A percentile compares a stretch with the other conserved stretches of the same genome.
These are phyloP conservation scores for Mesocentrotus franciscanus DNA, from an alignment of 53 echinoderm and acorn worm genomes.

Conservation along the genomic window DNA sequence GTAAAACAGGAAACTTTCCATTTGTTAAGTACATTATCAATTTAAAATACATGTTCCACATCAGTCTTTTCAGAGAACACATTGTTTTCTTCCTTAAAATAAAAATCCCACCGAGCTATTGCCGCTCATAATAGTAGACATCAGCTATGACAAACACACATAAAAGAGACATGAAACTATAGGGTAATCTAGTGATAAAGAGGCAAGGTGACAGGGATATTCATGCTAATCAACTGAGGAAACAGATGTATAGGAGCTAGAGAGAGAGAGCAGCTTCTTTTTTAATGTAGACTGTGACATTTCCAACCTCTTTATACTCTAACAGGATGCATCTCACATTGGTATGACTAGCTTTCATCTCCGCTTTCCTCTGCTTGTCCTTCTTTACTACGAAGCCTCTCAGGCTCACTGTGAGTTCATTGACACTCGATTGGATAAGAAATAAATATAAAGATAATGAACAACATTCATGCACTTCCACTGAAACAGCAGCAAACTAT, in stretches of 20 bases:
- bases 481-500: constrained; percentile 43
- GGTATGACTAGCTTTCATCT: neutral
- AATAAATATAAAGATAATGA: constrained; percentile 56
- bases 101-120: neutral
- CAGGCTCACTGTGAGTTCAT: constrained; percentile 12
- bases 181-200: neutral
- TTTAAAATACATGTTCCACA: constrained; percentile 31
- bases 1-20: constrained; percentile 50
- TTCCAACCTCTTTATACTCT: constrained; percentile 3
- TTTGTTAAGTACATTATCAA: constrained; percentile 20
- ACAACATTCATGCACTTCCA: constrained; percentile 64
- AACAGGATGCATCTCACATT: neutral
- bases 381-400: neutral
- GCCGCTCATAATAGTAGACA: constrained; percentile 3
- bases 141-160: constrained; percentile 39
- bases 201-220: constrained; percentile 53
- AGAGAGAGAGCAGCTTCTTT: constrained; percentile 11
- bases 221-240: constrained; percentile 2
- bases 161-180: constrained; percentile 44
- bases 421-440: constrained; percentile 12
- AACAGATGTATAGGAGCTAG: constrained; percentile 10
- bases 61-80: constrained; percentile 35
- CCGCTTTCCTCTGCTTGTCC: neutral
- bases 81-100: constrained; percentile 15
- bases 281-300: constrained; percentile 18